phyloP scores from a whole-genome alignment of 2,113 vertebrate genomes.

The Myotis lucifugus region DNA sequence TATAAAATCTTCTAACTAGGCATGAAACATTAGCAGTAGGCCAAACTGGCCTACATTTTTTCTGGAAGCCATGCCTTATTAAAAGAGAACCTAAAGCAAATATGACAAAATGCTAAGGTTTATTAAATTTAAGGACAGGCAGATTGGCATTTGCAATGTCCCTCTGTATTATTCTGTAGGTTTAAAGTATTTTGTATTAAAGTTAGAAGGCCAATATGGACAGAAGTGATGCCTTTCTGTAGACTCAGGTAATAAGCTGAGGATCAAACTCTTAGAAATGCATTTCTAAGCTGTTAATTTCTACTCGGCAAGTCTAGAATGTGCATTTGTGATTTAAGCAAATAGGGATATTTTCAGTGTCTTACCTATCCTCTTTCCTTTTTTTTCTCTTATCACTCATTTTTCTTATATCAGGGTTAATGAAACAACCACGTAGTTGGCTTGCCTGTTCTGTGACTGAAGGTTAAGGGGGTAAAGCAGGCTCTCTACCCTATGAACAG shows the following conservation, averaged over 20 bases:
- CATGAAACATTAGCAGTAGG: conserved; percentile 30
- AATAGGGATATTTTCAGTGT: neutral
- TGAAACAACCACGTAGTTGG: neutral
- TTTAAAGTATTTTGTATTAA: neutral
- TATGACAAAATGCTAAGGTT: conserved; percentile 5
- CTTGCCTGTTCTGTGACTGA: neutral
- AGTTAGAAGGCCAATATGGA: neutral
- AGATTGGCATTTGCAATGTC: neutral
- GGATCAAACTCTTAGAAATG: neutral
- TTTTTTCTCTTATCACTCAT: neutral
- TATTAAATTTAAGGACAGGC: neutral
- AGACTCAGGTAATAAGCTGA: neutral
- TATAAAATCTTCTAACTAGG: conserved; percentile 50
- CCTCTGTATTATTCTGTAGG: neutral
- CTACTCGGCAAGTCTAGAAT: neutral
- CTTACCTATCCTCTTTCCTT: neutral
- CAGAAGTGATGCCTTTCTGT: neutral
- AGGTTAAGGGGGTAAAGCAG: neutral
- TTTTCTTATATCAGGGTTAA: neutral
- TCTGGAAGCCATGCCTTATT: conserved; percentile 10
- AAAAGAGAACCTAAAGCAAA: conserved; percentile 17
- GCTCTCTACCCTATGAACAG: neutral
- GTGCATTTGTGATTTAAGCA: neutral
- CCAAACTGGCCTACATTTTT: neutral
- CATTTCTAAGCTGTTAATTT: neutral